Conservation (phyloP, 2,888 invertebrate genomes). For the Dryocosmus kuriphilus region DNA sequence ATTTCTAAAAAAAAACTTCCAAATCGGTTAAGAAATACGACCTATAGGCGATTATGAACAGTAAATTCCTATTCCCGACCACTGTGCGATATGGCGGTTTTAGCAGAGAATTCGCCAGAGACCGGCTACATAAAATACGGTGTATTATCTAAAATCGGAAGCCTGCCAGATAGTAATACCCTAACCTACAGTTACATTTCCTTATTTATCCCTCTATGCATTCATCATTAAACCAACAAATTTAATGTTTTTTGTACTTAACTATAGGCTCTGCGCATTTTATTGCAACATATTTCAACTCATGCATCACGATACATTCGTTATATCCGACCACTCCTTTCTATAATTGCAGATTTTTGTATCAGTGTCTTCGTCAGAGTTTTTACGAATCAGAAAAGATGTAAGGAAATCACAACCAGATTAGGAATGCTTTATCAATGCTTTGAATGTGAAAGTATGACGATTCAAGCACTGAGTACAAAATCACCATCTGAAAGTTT, state of each 20-base stretch:
- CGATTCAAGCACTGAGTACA: constrained; percentile 87
- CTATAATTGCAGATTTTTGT: constrained; percentile 97
- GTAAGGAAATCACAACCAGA: constrained; percentile 93
- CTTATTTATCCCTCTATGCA: constrained; percentile 15
- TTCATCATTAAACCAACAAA: not conserved
- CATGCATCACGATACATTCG: constrained; percentile 96
- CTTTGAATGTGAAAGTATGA: constrained; percentile 90
- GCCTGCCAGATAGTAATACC: constrained; percentile 93
- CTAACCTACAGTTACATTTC: not conserved
- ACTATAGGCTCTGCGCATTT: constrained; percentile 91
- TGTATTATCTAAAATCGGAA: constrained; percentile 91
- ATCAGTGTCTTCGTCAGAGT: constrained; percentile 95
- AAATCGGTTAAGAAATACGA: too few relatives aligned
- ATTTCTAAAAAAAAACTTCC: too few relatives aligned
- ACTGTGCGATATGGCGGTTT: constrained; percentile 96
- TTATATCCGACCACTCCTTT: constrained; percentile 93
- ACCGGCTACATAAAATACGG: constrained; percentile 97
- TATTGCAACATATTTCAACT: constrained; percentile 92
- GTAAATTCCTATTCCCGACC: too few relatives aligned
- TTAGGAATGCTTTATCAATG: constrained; percentile 94
- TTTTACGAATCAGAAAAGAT: constrained; percentile 87
- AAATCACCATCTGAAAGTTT: constrained; percentile 81
- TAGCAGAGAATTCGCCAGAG: constrained; percentile 97
- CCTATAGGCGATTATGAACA: too few relatives aligned
- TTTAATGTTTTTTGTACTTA: not conserved